phyloP scores from a whole-genome alignment of 2,888 invertebrate species.

The Apodemia mormo region DNA sequence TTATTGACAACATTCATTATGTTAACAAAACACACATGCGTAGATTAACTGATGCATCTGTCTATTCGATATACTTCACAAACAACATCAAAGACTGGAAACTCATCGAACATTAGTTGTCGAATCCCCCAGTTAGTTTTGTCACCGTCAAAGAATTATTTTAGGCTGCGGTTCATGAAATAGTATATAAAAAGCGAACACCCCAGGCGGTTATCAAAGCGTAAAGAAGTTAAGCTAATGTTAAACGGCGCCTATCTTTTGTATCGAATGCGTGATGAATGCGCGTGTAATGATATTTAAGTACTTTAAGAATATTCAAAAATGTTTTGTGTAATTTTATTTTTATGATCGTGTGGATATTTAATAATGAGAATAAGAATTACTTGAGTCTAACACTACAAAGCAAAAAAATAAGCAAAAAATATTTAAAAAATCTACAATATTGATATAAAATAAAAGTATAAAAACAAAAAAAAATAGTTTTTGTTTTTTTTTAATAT shows the following conservation, averaged over 20 bases:
- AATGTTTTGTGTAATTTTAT: no score
- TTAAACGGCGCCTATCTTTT: constrained; percentile 79
- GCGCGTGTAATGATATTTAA: constrained; percentile 57
- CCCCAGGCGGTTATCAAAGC: constrained; percentile 72
- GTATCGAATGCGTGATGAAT: constrained; percentile 75
- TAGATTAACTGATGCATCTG: constrained; percentile 64
- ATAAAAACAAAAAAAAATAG: no score
- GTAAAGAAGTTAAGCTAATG: constrained; percentile 81
- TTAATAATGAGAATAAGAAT: no score
- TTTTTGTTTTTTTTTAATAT: no score
- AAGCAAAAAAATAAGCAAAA: no score
- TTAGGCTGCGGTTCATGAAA: constrained; percentile 49
- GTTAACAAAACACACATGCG: constrained; percentile 77
- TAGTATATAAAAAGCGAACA: constrained; percentile 48
- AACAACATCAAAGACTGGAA: constrained; percentile 58
- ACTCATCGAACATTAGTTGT: constrained; percentile 47
- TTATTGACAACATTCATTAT: constrained; percentile 75
- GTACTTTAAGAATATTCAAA: not conserved
- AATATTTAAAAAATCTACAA: no score
- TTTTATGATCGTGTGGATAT: no score
- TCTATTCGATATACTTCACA: constrained; percentile 60
- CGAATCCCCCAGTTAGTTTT: constrained; percentile 50
- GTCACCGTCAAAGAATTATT: constrained; percentile 54
- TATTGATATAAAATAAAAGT: no score
- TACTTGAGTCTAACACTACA: no score